Percentiles rank a stretch among this genome's conserved stretches.
These are phyloP conservation scores for Cardiocondyla obscurior DNA, from an alignment of 1,140 invertebrate species.

Conservation along the genomic window DNA sequence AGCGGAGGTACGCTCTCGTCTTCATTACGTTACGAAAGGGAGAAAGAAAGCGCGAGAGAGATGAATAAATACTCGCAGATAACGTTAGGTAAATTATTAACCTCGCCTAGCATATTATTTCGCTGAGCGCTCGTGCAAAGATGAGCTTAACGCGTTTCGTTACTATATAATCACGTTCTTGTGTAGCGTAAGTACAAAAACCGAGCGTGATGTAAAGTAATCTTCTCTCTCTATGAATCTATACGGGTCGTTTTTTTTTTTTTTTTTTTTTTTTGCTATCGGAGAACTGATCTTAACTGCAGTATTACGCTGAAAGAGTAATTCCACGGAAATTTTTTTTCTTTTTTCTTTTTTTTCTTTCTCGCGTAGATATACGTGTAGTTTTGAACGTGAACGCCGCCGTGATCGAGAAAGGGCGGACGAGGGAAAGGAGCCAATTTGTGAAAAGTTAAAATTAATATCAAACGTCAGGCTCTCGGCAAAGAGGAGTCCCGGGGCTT, in stretches of 20 bases:
- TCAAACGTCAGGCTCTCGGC: background rate
- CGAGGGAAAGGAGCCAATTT: background rate
- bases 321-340: background rate
- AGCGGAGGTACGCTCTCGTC: constrained; percentile 9
- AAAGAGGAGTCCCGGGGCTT: background rate
- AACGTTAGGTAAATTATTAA: constrained; percentile 30
- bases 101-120: constrained; percentile 15
- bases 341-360: background rate
- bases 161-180: constrained; percentile 30
- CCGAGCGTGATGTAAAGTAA: constrained; percentile 10
- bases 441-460: constrained; percentile 38
- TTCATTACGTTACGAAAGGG: constrained; percentile 13
- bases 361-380: background rate
- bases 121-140: background rate
- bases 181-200: background rate
- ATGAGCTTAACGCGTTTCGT: background rate
- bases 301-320: background rate
- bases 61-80: constrained; percentile 13
- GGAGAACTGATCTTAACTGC: background rate
- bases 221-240: background rate
- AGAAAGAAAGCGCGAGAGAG: background rate
- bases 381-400: background rate
- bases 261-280: background rate
- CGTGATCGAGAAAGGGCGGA: background rate
- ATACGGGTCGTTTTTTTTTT: background rate